phyloP scores from a whole-genome alignment of 2,888 invertebrate species.

The Spodoptera picta region DNA sequence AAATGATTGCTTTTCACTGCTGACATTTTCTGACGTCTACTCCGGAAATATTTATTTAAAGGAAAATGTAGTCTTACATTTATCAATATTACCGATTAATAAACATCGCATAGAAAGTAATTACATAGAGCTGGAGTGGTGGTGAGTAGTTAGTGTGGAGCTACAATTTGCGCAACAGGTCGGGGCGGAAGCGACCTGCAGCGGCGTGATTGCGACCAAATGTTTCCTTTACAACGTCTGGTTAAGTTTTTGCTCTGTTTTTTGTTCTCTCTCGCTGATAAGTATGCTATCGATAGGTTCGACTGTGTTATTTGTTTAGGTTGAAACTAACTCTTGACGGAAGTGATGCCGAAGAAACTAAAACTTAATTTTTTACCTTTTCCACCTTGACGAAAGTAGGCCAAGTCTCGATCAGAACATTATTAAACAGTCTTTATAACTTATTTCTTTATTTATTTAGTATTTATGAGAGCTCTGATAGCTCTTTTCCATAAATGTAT shows the following conservation, averaged over 20 bases:
- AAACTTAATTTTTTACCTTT: slow-evolving; percentile 36
- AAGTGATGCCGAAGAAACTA: slow-evolving; percentile 72
- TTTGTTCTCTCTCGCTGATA: slow-evolving; percentile 82
- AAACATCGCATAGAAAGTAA: slow-evolving; percentile 49
- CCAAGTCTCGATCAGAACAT: slow-evolving; percentile 5
- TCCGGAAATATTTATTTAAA: slow-evolving; percentile 34
- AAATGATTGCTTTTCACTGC: slow-evolving; percentile 54
- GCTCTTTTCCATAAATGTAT: no score
- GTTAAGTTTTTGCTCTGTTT: slow-evolving; percentile 83
- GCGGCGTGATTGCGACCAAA: slow-evolving; percentile 87
- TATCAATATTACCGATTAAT: slow-evolving; percentile 13
- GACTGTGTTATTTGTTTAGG: slow-evolving; percentile 82
- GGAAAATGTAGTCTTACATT: slow-evolving; percentile 13
- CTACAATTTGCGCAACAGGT: slow-evolving; percentile 87
- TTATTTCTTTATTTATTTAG: no score
- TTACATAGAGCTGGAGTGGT: slow-evolving; percentile 45
- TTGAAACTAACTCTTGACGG: slow-evolving; percentile 79
- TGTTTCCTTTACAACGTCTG: slow-evolving; percentile 85
- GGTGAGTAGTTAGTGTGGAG: slow-evolving; percentile 40
- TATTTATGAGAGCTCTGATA: no score
- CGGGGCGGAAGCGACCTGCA: slow-evolving; percentile 88
- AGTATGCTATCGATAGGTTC: slow-evolving; percentile 87
- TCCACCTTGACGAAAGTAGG: slow-evolving; percentile 31
- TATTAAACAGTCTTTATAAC: no score
- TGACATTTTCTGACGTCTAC: slow-evolving; percentile 41